Evolutionary conservation across 2,113 vertebrate genomes (phyloP), one percentile per base, ranked within the genome.

Genomic region (Clupea harengus): DNA sequence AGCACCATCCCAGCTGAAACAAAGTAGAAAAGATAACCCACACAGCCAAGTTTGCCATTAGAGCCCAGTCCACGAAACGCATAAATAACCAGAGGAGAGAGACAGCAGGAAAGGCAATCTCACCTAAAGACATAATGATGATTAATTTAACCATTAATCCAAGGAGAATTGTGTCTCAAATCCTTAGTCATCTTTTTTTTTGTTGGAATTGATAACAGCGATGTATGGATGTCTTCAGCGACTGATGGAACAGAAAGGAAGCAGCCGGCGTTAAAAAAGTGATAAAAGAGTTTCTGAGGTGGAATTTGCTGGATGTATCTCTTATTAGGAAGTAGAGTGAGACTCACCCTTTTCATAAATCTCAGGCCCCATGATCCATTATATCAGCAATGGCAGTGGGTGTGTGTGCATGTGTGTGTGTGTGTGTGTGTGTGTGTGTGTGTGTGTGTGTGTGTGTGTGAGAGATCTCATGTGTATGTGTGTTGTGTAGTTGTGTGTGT

Each of bases 131-230:
- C 64, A 78, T 84, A 78, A 84, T 50, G 83, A 52, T 50, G 83
- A 84, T 84, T 84, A 72, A 84, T 84, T 13, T 10, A 46, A n/a
- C 64, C 83, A 75, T 84, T 84, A 84, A 84, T 84, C 78, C 67
- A 46, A 25, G 28, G 83, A 49, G 45, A 78, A 45, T 84, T 84
- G 67, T 84, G 45, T 84, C 64, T 45, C 64, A 75, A 84, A 84
- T 75, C 83, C 83, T 84, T 84, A 75, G 60, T 84, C 64, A 78
- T 78, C 83, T 39, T 45, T 83, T 45, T 83, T 83, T 84, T 32
- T 78, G 45, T 75, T 78, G 72, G 67, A 72, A 78, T 78, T 49
- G 67, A 78, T 84, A 50, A 78, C 47, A 28, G 72, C 83, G 49
- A 84, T 84, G 83, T 72, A 84, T 75, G 64, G 83, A 84, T 78